phyloP scores from a whole-genome alignment of 2,888 invertebrate species.

The Lasioglossum leucozonium region DNA sequence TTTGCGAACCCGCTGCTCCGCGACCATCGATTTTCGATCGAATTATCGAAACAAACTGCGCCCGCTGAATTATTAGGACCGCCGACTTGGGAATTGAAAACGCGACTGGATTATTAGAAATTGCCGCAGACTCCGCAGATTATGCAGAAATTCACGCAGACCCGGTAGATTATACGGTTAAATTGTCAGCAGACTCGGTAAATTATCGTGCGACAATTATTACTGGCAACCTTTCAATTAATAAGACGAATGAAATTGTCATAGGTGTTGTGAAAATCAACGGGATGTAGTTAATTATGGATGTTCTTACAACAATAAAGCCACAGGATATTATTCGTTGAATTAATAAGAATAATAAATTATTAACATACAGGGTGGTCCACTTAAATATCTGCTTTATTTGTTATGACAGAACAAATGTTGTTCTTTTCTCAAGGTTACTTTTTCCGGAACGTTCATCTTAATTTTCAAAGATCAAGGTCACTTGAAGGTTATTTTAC shows the following conservation, averaged over 20 bases:
- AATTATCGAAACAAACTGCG: slow-evolving; percentile 6
- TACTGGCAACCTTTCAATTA: too few relatives aligned
- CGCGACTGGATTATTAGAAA: not conserved
- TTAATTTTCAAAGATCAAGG: too few relatives aligned
- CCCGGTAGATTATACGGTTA: not conserved
- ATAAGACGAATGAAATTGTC: too few relatives aligned
- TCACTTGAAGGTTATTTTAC: too few relatives aligned
- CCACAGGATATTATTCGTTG: not conserved
- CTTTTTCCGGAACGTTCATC: too few relatives aligned
- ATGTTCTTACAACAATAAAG: too few relatives aligned
- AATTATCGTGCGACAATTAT: not conserved
- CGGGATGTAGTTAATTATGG: too few relatives aligned
- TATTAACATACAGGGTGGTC: too few relatives aligned
- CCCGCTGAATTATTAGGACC: not conserved
- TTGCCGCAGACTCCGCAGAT: not conserved
- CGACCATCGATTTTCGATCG: not conserved
- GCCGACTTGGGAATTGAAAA: slow-evolving; percentile 4
- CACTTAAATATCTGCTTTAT: too few relatives aligned
- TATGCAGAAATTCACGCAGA: not conserved
- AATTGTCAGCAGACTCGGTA: not conserved
- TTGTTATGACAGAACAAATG: too few relatives aligned
- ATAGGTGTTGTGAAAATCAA: too few relatives aligned
- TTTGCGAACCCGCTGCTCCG: not conserved
- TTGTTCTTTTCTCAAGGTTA: too few relatives aligned
- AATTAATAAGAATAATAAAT: not conserved